These are phyloP conservation scores for Bombus superbus DNA, from an alignment of 1,140 invertebrate genomes.

Conservation along the genomic window DNA sequence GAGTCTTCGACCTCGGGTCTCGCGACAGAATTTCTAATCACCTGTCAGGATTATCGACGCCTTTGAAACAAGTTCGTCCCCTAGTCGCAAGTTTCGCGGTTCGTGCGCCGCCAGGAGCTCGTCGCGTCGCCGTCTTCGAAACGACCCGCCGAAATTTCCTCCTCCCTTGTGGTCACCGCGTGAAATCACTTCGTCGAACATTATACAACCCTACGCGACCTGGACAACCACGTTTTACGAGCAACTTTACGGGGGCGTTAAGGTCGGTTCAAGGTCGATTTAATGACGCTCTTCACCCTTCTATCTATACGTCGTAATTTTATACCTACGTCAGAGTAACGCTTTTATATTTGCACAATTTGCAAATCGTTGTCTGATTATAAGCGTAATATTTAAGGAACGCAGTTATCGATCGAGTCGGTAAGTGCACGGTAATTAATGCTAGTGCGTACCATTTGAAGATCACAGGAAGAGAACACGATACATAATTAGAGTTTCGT, in stretches of 20 bases:
- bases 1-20: not conserved
- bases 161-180: constrained; percentile 2
- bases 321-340: not conserved
- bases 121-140: not conserved
- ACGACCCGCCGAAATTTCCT: constrained; percentile 1
- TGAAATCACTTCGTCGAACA: constrained; percentile 22
- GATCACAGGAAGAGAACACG: too few species aligned
- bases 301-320: not conserved
- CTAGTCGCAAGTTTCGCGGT: constrained; percentile 18
- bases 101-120: not conserved
- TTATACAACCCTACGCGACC: constrained; percentile 4
- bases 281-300: not conserved
- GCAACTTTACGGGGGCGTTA: not conserved
- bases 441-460: too few species aligned
- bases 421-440: too few species aligned
- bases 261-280: constrained; percentile 23
- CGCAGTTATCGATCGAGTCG: not conserved
- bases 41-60: constrained; percentile 53
- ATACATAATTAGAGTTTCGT: too few species aligned
- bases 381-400: not conserved
- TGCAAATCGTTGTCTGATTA: not conserved
- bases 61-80: constrained; percentile 41
- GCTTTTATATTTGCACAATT: not conserved
- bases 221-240: not conserved
- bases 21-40: constrained; percentile 59